phyloP scores from a whole-genome alignment of 1,140 invertebrate genomes.

The Zaprionus vittiger region DNA sequence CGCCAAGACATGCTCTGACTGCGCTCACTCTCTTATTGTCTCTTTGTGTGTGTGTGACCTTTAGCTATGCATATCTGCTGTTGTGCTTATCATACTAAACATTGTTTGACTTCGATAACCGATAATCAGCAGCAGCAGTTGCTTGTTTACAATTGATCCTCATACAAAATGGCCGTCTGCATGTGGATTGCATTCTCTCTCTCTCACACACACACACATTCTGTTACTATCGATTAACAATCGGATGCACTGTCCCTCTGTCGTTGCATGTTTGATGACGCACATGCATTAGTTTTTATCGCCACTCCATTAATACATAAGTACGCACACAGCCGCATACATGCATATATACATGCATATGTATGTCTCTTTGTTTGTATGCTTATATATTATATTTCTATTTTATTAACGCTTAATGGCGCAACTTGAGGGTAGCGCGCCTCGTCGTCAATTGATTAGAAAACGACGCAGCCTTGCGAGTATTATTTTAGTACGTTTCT shows the following conservation, averaged over 20 bases:
- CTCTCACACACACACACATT: neutral
- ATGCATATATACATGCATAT: slow-evolving; percentile 1
- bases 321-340: neutral
- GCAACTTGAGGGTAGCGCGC: slow-evolving; percentile 2
- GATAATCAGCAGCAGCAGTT: slow-evolving; percentile 21
- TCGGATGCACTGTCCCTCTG: slow-evolving; percentile 2
- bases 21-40: slow-evolving; percentile 6
- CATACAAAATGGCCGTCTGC: slow-evolving; percentile 18
- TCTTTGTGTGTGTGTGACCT: slow-evolving; percentile 21
- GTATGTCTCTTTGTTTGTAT: neutral
- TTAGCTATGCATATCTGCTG: slow-evolving; percentile 10
- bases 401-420: slow-evolving; percentile 39
- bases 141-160: slow-evolving; percentile 33
- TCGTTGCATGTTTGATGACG: slow-evolving; percentile 13
- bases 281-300: slow-evolving; percentile 41
- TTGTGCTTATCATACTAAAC: slow-evolving; percentile 25
- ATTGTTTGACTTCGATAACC: slow-evolving; percentile 20
- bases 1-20: slow-evolving; percentile 9
- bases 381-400: slow-evolving; percentile 26
- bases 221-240: slow-evolving; percentile 16
- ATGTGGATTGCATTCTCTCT: neutral
- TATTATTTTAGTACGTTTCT: slow-evolving; percentile 29
- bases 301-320: slow-evolving; percentile 1
- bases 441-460: slow-evolving; percentile 34
- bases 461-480: slow-evolving; percentile 26